Percentiles rank a stretch among this genome's conserved stretches.
phyloP scores from a whole-genome alignment of 2,888 invertebrate genomes.

The Timandra comae region DNA sequence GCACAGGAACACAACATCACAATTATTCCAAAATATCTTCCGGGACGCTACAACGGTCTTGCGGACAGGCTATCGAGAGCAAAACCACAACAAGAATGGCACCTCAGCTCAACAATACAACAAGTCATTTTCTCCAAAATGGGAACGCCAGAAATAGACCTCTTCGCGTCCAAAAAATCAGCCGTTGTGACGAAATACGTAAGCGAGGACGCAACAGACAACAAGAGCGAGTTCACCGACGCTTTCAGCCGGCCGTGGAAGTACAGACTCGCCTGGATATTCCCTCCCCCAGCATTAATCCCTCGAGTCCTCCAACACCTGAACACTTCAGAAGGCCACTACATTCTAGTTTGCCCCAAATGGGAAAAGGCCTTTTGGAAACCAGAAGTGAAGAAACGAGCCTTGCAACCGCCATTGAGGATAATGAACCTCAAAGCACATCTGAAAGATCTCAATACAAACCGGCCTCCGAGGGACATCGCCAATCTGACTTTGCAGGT shows the following conservation, averaged over 20 bases:
- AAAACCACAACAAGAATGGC: neutral
- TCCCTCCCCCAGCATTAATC: conserved; percentile 4
- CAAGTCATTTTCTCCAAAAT: neutral
- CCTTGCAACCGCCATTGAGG: neutral
- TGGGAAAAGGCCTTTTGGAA: conserved; percentile 4
- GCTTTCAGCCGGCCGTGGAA: conserved; percentile 6
- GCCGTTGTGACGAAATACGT: neutral
- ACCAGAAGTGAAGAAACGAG: conserved; percentile 1
- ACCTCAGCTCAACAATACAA: neutral
- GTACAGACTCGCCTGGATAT: conserved; percentile 3
- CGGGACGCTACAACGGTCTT: neutral
- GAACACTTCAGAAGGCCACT: conserved; percentile 1
- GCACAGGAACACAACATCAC: neutral
- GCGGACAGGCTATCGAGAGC: neutral
- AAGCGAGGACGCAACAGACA: neutral
- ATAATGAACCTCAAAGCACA: neutral
- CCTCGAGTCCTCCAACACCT: conserved; percentile 2
- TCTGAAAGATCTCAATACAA: neutral
- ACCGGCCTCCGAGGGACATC: conserved; percentile 12
- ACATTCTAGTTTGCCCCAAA: conserved; percentile 1
- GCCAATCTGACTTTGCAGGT: neutral
- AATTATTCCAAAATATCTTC: neutral
- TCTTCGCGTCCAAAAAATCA: conserved; percentile 2
- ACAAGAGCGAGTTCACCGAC: neutral
- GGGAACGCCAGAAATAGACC: conserved; percentile 1